phyloP scores from a whole-genome alignment of 2,113 vertebrate species.

The Lamprotornis superbus region DNA sequence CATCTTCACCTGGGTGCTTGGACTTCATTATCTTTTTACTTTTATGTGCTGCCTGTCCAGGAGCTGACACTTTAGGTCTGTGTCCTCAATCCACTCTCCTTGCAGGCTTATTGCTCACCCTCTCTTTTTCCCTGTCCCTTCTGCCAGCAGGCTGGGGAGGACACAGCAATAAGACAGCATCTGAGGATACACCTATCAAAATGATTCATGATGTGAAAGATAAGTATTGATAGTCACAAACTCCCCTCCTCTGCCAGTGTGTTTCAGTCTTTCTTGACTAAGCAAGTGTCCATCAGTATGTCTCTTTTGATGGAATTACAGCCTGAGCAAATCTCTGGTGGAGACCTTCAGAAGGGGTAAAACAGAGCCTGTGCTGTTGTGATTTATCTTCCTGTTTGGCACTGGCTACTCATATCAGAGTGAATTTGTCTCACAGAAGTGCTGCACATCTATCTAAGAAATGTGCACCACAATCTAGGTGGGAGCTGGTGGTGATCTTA shows the following conservation, averaged over 20 bases:
- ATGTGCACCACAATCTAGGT: not conserved
- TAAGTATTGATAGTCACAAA: not conserved
- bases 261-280: not conserved
- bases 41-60: accelerated
- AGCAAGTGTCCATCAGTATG: not conserved
- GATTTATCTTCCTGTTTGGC: not conserved
- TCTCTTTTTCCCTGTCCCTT: not conserved
- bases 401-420: not conserved
- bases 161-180: not conserved
- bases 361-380: not conserved
- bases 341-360: not conserved
- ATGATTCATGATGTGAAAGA: not conserved
- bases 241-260: not conserved
- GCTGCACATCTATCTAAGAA: not conserved
- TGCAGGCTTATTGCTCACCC: not conserved
- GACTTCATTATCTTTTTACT: not conserved
- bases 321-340: not conserved
- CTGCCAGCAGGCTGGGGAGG: not conserved
- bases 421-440: not conserved
- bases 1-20: not conserved
- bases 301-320: not conserved
- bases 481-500: not conserved
- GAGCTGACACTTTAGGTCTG: not conserved
- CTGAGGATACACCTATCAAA: not conserved
- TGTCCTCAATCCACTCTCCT: not conserved